Percentiles rank a stretch among this genome's conserved stretches.
These are phyloP conservation scores for Stigmatopora nigra DNA, from an alignment of 2,113 vertebrate genomes.

Conservation along the genomic window DNA sequence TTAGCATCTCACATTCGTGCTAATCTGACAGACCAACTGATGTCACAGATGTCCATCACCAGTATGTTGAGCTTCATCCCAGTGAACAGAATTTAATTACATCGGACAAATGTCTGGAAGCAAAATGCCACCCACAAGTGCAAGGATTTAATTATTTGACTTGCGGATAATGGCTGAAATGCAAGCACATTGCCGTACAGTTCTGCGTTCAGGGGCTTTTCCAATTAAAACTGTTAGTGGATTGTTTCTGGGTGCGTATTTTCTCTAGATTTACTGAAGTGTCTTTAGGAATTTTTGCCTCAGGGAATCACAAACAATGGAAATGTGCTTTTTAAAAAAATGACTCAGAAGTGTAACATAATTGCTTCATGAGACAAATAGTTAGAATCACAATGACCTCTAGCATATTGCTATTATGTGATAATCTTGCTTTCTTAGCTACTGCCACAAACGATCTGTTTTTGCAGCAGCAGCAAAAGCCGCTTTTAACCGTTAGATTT, in stretches of 20 bases:
- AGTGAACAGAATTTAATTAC: slow-evolving; percentile 36
- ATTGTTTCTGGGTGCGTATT: not conserved
- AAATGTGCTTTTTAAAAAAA: too few species aligned
- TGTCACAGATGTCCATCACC: slow-evolving; percentile 13
- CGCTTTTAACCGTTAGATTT: too few species aligned
- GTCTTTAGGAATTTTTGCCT: too few species aligned
- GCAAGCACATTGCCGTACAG: too few species aligned
- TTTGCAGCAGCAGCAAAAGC: too few species aligned
- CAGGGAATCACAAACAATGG: too few species aligned
- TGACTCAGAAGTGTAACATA: too few species aligned
- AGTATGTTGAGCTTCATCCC: not conserved
- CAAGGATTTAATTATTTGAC: slow-evolving; percentile 1
- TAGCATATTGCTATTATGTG: too few species aligned
- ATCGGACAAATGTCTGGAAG: slow-evolving; percentile 15
- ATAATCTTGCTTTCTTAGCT: too few species aligned
- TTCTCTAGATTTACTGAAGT: not conserved
- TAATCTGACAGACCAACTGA: slow-evolving; percentile 10
- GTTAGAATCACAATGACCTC: too few species aligned
- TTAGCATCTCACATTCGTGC: slow-evolving; percentile 30
- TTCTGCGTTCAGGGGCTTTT: not conserved
- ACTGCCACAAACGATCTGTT: too few species aligned
- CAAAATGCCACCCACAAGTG: slow-evolving; percentile 13
- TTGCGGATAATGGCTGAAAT: not conserved
- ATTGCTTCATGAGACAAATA: too few species aligned
- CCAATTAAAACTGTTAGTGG: not conserved